Evolutionary conservation across 2,888 invertebrate species (phyloP).

Genomic region (Caenorhabditis sulstoni): DNA sequence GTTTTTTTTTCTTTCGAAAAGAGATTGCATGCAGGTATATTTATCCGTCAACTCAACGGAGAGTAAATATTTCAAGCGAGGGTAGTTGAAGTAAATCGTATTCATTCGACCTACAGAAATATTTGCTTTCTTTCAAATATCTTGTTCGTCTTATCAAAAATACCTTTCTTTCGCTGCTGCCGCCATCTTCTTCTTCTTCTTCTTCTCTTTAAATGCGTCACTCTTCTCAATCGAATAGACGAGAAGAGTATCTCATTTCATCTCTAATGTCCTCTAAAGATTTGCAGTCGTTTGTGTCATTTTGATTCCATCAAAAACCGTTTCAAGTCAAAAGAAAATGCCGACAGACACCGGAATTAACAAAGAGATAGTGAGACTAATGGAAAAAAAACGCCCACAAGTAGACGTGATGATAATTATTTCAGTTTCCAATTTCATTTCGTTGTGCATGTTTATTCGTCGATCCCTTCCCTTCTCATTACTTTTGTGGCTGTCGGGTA

Average conservation of each 20-base stretch:
- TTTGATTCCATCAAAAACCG: slow-evolving; percentile 50
- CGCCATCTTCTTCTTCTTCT: background rate
- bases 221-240: background rate
- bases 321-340: slow-evolving; percentile 37
- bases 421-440: slow-evolving; percentile 23
- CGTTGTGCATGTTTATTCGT: slow-evolving; percentile 39
- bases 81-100: background rate
- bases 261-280: slow-evolving; percentile 28
- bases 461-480: slow-evolving; percentile 12
- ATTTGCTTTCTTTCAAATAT: slow-evolving; percentile 6
- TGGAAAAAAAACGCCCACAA: too few species aligned
- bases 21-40: slow-evolving; percentile 8
- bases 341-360: slow-evolving; percentile 57
- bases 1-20: slow-evolving; percentile 15
- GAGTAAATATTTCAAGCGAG: slow-evolving; percentile 1
- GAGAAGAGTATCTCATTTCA: background rate
- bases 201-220: slow-evolving; percentile 1
- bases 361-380: slow-evolving; percentile 53
- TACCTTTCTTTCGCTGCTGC: slow-evolving; percentile 5
- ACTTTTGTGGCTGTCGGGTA: slow-evolving; percentile 21
- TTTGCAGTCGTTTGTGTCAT: slow-evolving; percentile 53
- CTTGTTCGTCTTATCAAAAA: slow-evolving; percentile 15
- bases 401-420: slow-evolving; percentile 7
- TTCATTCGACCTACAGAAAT: slow-evolving; percentile 1
- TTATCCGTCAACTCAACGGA: background rate